A percentile compares a stretch with the other conserved stretches of the same genome.
phyloP scores from a whole-genome alignment of 2,888 invertebrate species.

The Mylabris sibirica region DNA sequence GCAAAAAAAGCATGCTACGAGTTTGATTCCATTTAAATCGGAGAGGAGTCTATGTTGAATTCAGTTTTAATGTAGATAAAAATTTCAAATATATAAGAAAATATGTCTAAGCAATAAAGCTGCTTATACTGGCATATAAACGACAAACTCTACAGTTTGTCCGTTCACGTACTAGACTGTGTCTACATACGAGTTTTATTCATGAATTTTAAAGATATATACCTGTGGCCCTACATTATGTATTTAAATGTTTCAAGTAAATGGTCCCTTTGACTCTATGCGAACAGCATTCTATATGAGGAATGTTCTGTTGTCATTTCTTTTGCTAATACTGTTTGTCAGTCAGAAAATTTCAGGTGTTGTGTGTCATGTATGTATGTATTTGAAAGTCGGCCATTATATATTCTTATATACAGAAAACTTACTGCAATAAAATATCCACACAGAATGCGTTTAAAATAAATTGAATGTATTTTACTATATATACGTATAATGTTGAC shows the following conservation, averaged over 20 bases:
- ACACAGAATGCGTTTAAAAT: conserved; percentile 25
- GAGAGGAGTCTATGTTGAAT: no score
- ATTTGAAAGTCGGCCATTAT: no score
- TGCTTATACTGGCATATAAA: conserved; percentile 40
- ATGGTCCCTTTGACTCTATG: conserved; percentile 36
- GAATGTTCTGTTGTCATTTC: conserved; percentile 26
- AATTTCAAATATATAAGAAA: no score
- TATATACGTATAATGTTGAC: conserved; percentile 26
- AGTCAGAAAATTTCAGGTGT: background rate
- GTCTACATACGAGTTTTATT: conserved; percentile 52
- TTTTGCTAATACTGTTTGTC: background rate
- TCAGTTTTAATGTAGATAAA: no score
- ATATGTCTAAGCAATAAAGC: conserved; percentile 35
- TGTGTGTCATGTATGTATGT: background rate
- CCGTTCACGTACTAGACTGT: conserved; percentile 37
- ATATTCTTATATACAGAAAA: background rate
- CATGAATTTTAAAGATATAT: conserved; percentile 52
- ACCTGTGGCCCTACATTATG: conserved; percentile 55
- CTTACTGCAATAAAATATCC: conserved; percentile 22
- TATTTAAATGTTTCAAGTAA: conserved; percentile 54
- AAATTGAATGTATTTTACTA: conserved; percentile 28
- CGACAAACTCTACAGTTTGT: conserved; percentile 33
- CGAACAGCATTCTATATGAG: conserved; percentile 38
- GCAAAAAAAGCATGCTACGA: no score
- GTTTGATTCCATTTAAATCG: no score